phyloP scores from a whole-genome alignment of 2,888 invertebrate species.

The Phaedon cochleariae region DNA sequence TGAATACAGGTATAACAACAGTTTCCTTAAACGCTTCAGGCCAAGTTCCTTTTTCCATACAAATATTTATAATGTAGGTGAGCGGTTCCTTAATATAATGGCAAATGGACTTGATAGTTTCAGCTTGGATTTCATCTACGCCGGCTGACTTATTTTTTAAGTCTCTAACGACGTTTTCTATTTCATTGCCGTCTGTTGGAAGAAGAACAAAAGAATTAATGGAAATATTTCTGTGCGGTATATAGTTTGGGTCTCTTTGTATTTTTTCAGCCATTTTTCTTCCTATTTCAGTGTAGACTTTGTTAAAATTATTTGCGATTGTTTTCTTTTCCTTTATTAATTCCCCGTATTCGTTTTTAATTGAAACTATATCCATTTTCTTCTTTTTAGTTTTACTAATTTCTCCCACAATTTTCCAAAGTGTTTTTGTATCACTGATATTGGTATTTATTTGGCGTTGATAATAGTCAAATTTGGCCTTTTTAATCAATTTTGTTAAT shows the following conservation, averaged over 20 bases:
- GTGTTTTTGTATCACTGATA: not conserved
- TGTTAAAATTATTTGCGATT: not conserved
- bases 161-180: not conserved
- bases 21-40: conserved; percentile 6
- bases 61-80: not conserved
- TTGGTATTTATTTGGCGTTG: not conserved
- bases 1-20: no score
- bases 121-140: conserved; percentile 1
- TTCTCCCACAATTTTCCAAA: conserved; percentile 2
- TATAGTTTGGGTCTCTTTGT: not conserved
- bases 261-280: not conserved
- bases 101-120: not conserved
- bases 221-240: not conserved
- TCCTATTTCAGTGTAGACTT: not conserved
- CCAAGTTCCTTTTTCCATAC: conserved; percentile 1
- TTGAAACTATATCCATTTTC: not conserved
- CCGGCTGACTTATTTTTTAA: not conserved
- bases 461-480: conserved; percentile 2
- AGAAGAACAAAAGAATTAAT: not conserved
- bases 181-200: not conserved
- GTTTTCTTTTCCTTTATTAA: not conserved
- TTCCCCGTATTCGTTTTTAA: conserved; percentile 3
- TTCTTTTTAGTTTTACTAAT: conserved; percentile 4
- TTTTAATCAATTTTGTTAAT: conserved; percentile 1
- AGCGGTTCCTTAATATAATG: not conserved